Base-by-base conservation (phyloP, 1,140 invertebrate genomes). In the Drosophila pectinifera region DNA sequence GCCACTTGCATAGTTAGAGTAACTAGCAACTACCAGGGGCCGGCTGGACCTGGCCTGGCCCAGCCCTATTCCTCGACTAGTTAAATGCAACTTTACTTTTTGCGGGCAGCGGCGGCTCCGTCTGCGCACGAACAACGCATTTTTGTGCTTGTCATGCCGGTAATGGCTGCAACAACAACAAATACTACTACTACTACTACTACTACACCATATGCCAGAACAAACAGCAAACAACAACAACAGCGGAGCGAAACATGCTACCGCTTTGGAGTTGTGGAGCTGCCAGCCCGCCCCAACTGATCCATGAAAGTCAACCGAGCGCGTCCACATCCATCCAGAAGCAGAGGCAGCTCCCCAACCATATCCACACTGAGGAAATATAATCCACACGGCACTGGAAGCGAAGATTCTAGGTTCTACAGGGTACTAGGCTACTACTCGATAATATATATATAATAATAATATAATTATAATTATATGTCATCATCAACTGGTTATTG, bases 141-240 rank as follows among this genome's bases (percentile, higher is more conserved):
- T 91, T 90, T 90, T 86, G 79, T 83, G 88, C 82, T 90, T 91
- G 88, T 90, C 88, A 90, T 90, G 88, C 88, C 88, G 83, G 88
- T 90, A 90, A 90, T 90, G 88, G 91, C 74, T 81, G 39, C 72
- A 83, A 62, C 75, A 73, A 65, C 62, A 75, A 55, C 22, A 73
- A 22, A 38, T 58, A 46, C 64, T 58, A 39, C 43, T 26, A 28
- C 28, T 28, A 72, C 16, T 34, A 55, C 22, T 20, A 38, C 22
- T 22, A 22, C 22, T 54, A 39, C 51, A 42, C 18, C 54, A 38
- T 63, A 48, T 64, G 39, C 18, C 43, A 51, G 36, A 65, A 68
- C 56, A 78, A 69, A 72, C 64, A 82, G 41, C 63, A 72, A 51
- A 31, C 45, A 73, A 51, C 42, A 78, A 56, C 61, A 73, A 56